Evolutionary conservation across 2,113 vertebrate genomes (phyloP).

Genomic region (Grammomys dolichurus): DNA sequence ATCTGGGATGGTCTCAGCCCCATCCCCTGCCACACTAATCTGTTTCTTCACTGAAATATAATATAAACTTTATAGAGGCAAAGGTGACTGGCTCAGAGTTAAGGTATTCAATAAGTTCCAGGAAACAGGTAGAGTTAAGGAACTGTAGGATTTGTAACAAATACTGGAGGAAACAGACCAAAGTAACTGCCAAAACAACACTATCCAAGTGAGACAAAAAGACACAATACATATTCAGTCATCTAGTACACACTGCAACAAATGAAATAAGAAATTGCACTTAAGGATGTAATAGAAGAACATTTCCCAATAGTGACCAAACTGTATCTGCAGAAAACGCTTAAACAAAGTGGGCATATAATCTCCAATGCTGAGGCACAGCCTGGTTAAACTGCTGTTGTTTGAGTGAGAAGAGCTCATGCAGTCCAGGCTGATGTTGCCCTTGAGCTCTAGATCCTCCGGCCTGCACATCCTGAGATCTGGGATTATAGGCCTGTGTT

Average conservation of each 20-base stretch:
- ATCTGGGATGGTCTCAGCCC: neutral
- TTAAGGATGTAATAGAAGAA: constrained; percentile 15
- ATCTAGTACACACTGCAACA: constrained; percentile 2
- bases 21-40: neutral
- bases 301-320: constrained; percentile 23
- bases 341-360: constrained; percentile 27
- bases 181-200: constrained; percentile 40
- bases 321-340: neutral
- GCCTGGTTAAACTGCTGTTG: neutral
- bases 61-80: constrained; percentile 30
- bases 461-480: neutral
- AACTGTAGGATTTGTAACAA: neutral
- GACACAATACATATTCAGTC: constrained; percentile 2
- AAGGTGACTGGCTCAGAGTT: neutral
- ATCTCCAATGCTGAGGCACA: neutral
- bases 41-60: constrained; percentile 20
- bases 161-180: constrained; percentile 15
- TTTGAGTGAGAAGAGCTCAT: neutral
- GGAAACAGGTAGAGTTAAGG: neutral
- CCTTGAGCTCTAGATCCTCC: neutral
- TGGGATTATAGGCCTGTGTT: neutral
- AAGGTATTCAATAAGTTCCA: constrained; percentile 19
- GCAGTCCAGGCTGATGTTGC: neutral
- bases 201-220: neutral
- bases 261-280: constrained; percentile 16